Conservation (phyloP, 2,797 vertebrate genomes). For the Cryptoprocta ferox region DNA sequence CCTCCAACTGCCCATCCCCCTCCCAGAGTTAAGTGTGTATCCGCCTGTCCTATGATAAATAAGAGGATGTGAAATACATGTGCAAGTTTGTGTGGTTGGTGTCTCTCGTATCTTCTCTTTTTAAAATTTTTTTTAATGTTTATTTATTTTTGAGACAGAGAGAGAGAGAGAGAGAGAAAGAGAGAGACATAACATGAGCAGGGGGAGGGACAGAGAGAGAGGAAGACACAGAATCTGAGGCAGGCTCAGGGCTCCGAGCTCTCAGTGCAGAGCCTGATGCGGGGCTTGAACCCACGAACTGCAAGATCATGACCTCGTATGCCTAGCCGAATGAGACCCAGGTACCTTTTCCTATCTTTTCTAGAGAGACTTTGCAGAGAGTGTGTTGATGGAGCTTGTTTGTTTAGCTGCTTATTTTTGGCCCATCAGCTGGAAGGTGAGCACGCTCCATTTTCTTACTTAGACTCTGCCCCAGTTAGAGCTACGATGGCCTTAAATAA, state of each 20-base stretch:
- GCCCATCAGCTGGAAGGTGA: neutral
- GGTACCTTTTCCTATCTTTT: neutral
- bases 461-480: neutral
- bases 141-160: neutral
- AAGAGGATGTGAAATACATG: neutral
- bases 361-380: slow-evolving; percentile 38
- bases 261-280: fast-evolving
- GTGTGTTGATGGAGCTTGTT: neutral
- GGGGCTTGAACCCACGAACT: neutral
- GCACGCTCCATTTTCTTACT: neutral
- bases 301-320: neutral
- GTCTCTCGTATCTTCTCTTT: neutral
- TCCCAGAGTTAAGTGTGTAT: neutral
- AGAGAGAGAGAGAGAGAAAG: no score
- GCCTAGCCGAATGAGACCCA: neutral
- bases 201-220: no score
- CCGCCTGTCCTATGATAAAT: neutral
- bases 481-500: neutral
- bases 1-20: fast-evolving
- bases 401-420: slow-evolving; percentile 15
- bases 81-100: neutral
- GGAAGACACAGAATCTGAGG: no score
- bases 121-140: neutral
- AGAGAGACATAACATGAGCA: no score
- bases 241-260: no score